Evolutionary conservation across 2,113 vertebrate species (phyloP).

Genomic region (Pteruthius melanotis): DNA sequence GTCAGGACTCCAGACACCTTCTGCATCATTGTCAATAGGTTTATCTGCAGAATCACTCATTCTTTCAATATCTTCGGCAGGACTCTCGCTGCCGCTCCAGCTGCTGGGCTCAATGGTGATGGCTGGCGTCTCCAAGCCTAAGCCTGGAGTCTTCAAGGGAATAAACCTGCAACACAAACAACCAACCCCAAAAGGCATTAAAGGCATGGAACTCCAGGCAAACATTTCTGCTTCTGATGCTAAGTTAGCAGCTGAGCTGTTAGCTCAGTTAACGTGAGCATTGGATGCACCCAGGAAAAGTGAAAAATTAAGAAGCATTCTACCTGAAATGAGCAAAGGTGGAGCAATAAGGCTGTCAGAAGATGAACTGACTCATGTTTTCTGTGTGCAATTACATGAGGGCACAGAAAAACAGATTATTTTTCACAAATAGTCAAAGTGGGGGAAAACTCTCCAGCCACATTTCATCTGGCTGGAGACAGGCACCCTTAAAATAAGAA

Average conservation of each 20-base stretch:
- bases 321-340: neutral
- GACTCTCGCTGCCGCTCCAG: slow-evolving; percentile 99
- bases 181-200: slow-evolving; percentile 39
- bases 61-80: slow-evolving; percentile 98
- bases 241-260: neutral
- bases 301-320: neutral
- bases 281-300: neutral
- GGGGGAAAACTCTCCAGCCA: neutral
- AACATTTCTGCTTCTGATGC: neutral
- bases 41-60: slow-evolving; percentile 99
- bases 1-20: slow-evolving; percentile 99
- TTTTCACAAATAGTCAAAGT: neutral
- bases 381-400: neutral
- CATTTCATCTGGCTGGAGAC: neutral
- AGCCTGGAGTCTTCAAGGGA: slow-evolving; percentile 90
- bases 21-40: slow-evolving; percentile 95
- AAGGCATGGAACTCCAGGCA: neutral
- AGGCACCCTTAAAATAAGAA: neutral
- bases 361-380: neutral
- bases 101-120: slow-evolving; percentile 98
- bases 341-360: neutral
- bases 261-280: accelerated
- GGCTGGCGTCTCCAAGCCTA: slow-evolving; percentile 92
- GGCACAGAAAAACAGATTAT: neutral
- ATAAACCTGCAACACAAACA: slow-evolving; percentile 83